phyloP scores from a whole-genome alignment of 2,113 vertebrate species.

The Rhinolophus ferrumequinum region DNA sequence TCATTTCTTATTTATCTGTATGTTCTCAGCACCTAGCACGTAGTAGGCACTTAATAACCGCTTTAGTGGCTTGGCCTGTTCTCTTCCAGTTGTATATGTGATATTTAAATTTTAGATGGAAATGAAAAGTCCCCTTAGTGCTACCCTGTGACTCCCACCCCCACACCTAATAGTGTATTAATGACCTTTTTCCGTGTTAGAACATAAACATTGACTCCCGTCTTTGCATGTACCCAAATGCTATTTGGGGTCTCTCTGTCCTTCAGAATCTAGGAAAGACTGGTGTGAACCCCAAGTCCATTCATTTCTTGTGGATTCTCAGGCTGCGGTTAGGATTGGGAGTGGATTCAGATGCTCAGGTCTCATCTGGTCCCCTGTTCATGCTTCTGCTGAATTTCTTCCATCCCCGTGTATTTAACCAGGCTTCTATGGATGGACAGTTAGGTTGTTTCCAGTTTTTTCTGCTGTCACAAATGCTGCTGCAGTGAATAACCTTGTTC shows the following conservation, averaged over 20 bases:
- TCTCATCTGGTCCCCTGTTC: neutral
- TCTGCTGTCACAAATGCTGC: neutral
- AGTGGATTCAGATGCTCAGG: neutral
- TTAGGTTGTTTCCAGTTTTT: neutral
- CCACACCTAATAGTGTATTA: neutral
- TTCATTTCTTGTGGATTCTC: neutral
- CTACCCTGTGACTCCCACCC: neutral
- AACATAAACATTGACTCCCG: neutral
- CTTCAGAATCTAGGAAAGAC: neutral
- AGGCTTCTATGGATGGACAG: neutral
- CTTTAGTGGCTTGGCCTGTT: neutral
- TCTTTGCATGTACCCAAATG: neutral
- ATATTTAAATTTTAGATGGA: conserved; percentile 3
- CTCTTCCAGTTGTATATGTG: neutral
- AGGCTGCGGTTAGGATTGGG: neutral
- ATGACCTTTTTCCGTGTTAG: neutral
- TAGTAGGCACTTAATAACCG: neutral
- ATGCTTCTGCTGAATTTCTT: neutral
- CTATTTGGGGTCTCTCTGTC: neutral
- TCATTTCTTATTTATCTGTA: conserved; percentile 4
- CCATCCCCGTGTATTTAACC: neutral
- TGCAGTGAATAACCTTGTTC: neutral
- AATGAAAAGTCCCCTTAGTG: neutral
- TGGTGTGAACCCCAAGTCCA: too few relatives aligned
- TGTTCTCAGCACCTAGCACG: neutral